Base-by-base conservation (phyloP, 2,888 invertebrate species). In the Stratiomys singularior region DNA sequence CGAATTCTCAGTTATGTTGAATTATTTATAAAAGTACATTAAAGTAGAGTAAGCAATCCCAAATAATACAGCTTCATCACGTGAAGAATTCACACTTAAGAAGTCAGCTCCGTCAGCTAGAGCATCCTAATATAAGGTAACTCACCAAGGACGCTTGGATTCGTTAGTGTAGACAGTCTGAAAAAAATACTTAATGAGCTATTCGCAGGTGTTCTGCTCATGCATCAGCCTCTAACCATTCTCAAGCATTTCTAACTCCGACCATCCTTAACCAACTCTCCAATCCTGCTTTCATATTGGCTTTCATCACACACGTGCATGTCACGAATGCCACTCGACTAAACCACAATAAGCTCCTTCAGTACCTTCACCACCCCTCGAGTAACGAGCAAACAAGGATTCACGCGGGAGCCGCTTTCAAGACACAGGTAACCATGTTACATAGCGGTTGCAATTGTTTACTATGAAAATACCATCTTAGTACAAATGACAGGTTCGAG, bases 341-440 rank as follows among this genome's bases (percentile, higher is more conserved):
- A 66, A 37, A 66, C 66, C 66, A 66, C 66, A 66, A 44, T 66
- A 44, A 66, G 63, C 27, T 63, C 5, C 44, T 66, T 11, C 21
- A 25, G 2, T 18, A 44, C 66, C 60, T 23, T 5, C 13, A 60
- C 23, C 60, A 60, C n/a, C 60, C 7, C 25, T 7, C 60, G 9
- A 11, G 11, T 60, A 25, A 60, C 25, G 60, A 23, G 60, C 25
- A 60, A 7, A 60, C 60, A 1, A 11, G 21, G 5, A 21, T 11
- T 18, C 60, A 15, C 25, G 2, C 21, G 60, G 60, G 7, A 60
- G 4, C 11, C 25, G 60, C 23, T 21, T 60, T 21, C 21, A 60
- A 25, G 52, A 52, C 52, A 52, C 7, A 15, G 52, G 60, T 60
- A 25, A 13, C 21, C 25, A 25, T 60, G 15, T 11, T 60, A 60